Percentiles rank a stretch among this genome's conserved stretches.
Conservation (phyloP, 2,113 vertebrate genomes). For the Arothron firmamentum region DNA sequence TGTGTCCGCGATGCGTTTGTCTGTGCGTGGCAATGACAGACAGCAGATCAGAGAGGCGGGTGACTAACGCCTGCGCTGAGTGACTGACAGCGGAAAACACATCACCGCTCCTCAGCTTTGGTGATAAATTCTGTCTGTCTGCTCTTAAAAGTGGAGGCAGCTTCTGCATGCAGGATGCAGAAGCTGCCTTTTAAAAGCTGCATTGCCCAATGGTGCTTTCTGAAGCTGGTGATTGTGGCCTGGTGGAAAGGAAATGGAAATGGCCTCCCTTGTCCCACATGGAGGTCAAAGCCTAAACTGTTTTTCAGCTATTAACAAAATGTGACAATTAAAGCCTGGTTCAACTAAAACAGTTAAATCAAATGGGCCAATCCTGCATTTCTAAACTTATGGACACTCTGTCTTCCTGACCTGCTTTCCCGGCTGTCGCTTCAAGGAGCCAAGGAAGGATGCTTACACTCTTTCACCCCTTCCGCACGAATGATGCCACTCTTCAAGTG, state of each 20-base stretch:
- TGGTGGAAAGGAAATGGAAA: constrained; percentile 31
- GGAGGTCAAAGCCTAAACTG: too few relatives aligned
- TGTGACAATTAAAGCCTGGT: too few relatives aligned
- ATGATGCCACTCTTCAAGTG: constrained; percentile 51
- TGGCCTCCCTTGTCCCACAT: constrained; percentile 3
- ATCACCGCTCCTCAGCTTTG: constrained; percentile 52
- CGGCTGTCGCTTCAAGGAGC: constrained; percentile 12
- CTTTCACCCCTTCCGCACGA: constrained; percentile 59
- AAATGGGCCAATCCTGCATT: not conserved
- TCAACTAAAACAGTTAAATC: too few relatives aligned
- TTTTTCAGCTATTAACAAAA: too few relatives aligned
- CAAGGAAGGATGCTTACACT: constrained; percentile 26
- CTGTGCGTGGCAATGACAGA: constrained; percentile 55
- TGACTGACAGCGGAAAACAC: constrained; percentile 63
- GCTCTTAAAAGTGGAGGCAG: constrained; percentile 42
- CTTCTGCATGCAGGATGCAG: constrained; percentile 34
- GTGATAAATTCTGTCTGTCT: constrained; percentile 61
- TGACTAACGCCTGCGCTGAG: constrained; percentile 61
- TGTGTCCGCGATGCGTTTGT: constrained; percentile 50
- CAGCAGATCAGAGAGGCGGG: constrained; percentile 60
- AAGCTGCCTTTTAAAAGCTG: constrained; percentile 59
- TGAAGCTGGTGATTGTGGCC: constrained; percentile 26
- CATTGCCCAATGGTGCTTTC: constrained; percentile 41
- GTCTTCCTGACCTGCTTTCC: constrained; percentile 49
- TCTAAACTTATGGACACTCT: constrained; percentile 28